Evolutionary conservation across 2,888 invertebrate species (phyloP).

Genomic region (Ectemnius continuus): DNA sequence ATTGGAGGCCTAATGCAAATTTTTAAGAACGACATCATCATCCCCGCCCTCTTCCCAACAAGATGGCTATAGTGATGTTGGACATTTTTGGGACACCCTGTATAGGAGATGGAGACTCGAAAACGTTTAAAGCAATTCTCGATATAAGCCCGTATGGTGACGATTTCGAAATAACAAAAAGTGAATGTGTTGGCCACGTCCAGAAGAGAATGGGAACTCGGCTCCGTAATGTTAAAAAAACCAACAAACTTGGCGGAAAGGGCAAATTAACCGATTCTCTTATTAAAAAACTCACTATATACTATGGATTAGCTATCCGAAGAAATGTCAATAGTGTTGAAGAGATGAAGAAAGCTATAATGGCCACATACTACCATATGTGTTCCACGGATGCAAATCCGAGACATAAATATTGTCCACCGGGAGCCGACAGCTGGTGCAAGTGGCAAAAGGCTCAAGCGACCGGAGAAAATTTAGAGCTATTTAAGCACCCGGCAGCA

Average conservation of each 20-base stretch:
- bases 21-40: no score
- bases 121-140: constrained; percentile 46
- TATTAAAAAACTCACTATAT: constrained; percentile 56
- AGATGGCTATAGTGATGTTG: no score
- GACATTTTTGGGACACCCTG: no score
- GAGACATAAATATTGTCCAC: constrained; percentile 58
- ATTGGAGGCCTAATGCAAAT: no score
- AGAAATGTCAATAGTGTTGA: constrained; percentile 51
- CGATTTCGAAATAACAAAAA: constrained; percentile 37
- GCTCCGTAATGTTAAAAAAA: constrained; percentile 38
- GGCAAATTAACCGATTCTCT: constrained; percentile 51
- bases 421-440: constrained; percentile 57
- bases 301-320: constrained; percentile 61
- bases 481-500: constrained; percentile 25
- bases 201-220: constrained; percentile 52
- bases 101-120: constrained; percentile 51
- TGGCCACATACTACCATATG: constrained; percentile 54
- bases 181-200: constrained; percentile 44
- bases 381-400: constrained; percentile 57
- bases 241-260: constrained; percentile 56
- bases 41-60: no score
- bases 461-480: background rate
- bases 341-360: constrained; percentile 57
- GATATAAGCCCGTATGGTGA: constrained; percentile 38
- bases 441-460: constrained; percentile 48